phyloP scores from a whole-genome alignment of 2,113 vertebrate genomes.

The Stomatorhinus ivindoensis region DNA sequence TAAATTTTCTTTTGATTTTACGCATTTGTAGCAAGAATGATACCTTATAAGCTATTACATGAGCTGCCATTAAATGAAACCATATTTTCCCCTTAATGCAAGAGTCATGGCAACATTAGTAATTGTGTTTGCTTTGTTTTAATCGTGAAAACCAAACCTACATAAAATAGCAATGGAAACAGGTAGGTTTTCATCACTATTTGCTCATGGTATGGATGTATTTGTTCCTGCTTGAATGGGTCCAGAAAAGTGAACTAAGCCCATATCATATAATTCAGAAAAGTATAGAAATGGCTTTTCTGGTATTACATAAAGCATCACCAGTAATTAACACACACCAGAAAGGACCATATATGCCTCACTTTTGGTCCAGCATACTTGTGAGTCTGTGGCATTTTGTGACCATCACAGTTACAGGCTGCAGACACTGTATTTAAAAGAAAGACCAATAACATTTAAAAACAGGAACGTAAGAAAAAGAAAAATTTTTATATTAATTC shows the following conservation, averaged over 20 bases:
- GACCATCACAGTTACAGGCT: neutral
- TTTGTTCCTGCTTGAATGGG: neutral
- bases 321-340: neutral
- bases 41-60: neutral
- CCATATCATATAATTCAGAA: neutral
- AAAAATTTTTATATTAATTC: too few species aligned
- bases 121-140: conserved; percentile 4
- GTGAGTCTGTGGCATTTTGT: neutral
- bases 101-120: neutral
- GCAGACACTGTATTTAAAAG: neutral
- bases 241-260: neutral
- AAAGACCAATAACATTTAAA: neutral
- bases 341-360: neutral
- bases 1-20: neutral
- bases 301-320: neutral
- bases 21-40: neutral
- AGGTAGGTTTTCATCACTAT: neutral
- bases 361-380: neutral
- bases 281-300: neutral
- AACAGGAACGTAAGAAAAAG: neutral
- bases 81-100: neutral
- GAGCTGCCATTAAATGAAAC: neutral
- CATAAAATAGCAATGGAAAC: neutral
- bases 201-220: neutral
- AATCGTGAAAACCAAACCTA: neutral